Percentiles rank a stretch among this genome's conserved stretches.
These are phyloP conservation scores for Trachops cirrhosus DNA, from an alignment of 2,797 vertebrate genomes.

Conservation along the genomic window DNA sequence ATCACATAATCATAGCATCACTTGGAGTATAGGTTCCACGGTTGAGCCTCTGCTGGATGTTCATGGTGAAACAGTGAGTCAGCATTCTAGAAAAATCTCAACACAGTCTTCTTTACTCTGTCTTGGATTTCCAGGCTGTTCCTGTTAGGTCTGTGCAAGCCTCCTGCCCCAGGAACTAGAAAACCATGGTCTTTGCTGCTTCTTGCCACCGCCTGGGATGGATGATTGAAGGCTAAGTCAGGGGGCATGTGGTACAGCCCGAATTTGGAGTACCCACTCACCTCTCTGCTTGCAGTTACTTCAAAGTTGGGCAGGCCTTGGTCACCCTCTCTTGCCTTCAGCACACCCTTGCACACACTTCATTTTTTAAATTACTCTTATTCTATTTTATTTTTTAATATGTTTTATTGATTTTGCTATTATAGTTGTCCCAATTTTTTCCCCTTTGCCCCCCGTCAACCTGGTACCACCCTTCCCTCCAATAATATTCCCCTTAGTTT, in stretches of 20 bases:
- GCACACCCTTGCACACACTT: neutral
- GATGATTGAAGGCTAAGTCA: neutral
- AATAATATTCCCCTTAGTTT: neutral
- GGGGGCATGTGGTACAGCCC: neutral
- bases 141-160: neutral
- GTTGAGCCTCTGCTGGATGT: neutral
- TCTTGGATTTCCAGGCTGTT: neutral
- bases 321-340: neutral
- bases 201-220: neutral
- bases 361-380: neutral
- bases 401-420: neutral
- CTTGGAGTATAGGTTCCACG: neutral
- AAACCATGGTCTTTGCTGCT: neutral
- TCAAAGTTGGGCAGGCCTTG: neutral
- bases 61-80: neutral
- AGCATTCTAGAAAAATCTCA: constrained; percentile 15
- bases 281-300: neutral
- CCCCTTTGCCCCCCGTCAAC: neutral
- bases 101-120: neutral
- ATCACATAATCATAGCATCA: neutral
- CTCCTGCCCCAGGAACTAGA: neutral
- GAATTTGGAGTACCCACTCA: neutral
- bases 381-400: neutral
- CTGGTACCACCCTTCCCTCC: neutral
- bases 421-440: neutral